Base-by-base conservation (phyloP, 2,797 vertebrate species). In the Lateolabrax maculatus region DNA sequence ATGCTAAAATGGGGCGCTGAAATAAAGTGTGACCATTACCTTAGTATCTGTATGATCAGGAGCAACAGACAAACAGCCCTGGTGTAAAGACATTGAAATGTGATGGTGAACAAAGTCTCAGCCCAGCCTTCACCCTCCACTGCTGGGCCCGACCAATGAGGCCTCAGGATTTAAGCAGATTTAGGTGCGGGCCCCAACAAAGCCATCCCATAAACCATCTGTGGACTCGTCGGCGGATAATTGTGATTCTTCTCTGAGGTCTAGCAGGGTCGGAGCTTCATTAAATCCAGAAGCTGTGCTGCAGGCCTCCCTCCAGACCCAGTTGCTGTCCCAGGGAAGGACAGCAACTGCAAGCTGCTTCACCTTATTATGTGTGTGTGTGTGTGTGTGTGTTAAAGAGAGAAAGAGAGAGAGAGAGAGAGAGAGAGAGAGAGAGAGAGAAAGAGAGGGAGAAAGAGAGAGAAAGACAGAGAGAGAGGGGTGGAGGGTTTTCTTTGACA, bases 131-230 rank as follows among this genome's bases (percentile, higher is more conserved):
- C 73, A 44, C 49, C 76, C 64, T 31, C 57, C 70, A 53, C 71
- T 39, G 75, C 75, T 37, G 43, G 49, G 18, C 58, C 74, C 41
- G 23, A 29, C 81, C 81, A 85, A 85, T 84, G 74, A 89, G 79
- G 70, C 84, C 80, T 48, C 58, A 4, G 80, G 80, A 80, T 72
- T 70, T 41, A 29, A 81, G 77, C 80, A 58, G 82, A 77, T 90
- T 80, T 65, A 79, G 63, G 78, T 77, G 65, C 15, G 27, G 80
- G 88, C 77, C 80, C 81, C 76, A 66, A 84, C 86, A 90, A 85
- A 92, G 89, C 82, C 76, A 53, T 72, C 85, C 82, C 89, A 89
- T 91, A 91, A 92, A 92, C 80, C 89, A 92, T 90, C 77, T 86
- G 87, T 57, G 84, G 79, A 75, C 81, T 78, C 18, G 79, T 79